These are phyloP conservation scores for Microcebus lehilahytsara DNA, from an alignment of 2,113 vertebrate genomes.

Conservation along the genomic window DNA sequence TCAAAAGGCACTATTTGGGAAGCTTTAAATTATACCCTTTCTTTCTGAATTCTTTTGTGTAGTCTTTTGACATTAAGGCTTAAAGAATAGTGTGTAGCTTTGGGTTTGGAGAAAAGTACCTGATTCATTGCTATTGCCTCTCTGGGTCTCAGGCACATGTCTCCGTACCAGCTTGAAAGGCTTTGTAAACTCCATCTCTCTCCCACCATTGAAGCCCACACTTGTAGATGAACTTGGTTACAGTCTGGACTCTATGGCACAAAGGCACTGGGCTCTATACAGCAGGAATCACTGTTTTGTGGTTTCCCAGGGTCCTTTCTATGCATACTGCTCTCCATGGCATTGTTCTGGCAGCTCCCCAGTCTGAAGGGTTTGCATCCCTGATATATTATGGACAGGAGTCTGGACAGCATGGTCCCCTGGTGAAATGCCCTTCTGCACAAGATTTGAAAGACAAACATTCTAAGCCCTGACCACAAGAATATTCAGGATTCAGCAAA, in stretches of 20 bases:
- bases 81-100: not conserved
- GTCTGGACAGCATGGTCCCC: not conserved
- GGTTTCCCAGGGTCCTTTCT: not conserved
- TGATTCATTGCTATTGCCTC: not conserved
- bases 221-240: not conserved
- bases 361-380: not conserved
- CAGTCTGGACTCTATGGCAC: fast-evolving
- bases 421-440: not conserved
- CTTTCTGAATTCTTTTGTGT: not conserved
- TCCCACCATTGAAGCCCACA: not conserved
- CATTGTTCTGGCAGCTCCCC: not conserved
- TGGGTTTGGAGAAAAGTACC: not conserved
- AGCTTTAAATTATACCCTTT: not conserved
- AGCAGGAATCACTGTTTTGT: not conserved
- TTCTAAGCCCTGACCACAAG: not conserved
- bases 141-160: not conserved
- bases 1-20: not conserved
- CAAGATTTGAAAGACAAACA: not conserved
- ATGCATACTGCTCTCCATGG: not conserved
- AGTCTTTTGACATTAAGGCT: not conserved
- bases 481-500: not conserved
- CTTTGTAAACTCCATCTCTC: not conserved
- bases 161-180: not conserved
- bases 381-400: too few relatives aligned
- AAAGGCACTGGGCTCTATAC: not conserved